Base-by-base conservation (phyloP, 92 coral and sea anemone species). In the Umimayanthus chanpuru region DNA sequence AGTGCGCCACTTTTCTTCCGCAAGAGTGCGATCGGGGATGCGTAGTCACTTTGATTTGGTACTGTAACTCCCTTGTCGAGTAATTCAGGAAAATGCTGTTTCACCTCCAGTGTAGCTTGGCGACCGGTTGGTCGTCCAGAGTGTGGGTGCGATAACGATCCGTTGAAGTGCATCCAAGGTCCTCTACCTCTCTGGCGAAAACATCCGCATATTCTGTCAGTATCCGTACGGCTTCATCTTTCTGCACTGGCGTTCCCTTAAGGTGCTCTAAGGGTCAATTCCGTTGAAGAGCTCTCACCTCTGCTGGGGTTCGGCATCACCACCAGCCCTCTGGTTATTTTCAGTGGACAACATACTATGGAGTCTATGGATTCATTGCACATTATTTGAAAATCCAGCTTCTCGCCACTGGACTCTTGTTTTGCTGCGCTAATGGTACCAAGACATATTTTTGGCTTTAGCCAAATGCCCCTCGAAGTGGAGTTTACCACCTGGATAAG, bases 11-110 rank as follows among this genome's bases (percentile, higher is more conserved):
- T n/a, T n/a, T n/a, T n/a, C n/a, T n/a, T n/a, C n/a, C n/a, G n/a
- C n/a, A 92, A 93, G 3, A 90, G 91, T 23, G 88, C 93, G 6
- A 92, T 90, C 0, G 90, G 92, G 12, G 94, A 89, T 18, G 90
- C 92, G 38, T 89, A 89, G 88, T 92, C 85, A 21, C 94, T 92
- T 28, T 86, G 83, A 73, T 84, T 87, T 11, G 87, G 68, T 5
- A 61, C 23, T 66, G 78, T 88, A 40, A 88, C 86, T 77, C 90
- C 92, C n/a, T 77, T 89, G 39, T 92, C 88, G 53, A 89, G 83
- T 80, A 92, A 73, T 9, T 74, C 85, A 64, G 86, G 92, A 25
- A 92, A 68, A 64, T 92, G 93, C 30, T 92, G 77, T 23, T 90
- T 90, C 38, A 90, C 80, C 92, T 56, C 64, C 93, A 44, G 85